phyloP scores from a whole-genome alignment of 1,140 invertebrate genomes.

The Phenacoccus solenopsis region DNA sequence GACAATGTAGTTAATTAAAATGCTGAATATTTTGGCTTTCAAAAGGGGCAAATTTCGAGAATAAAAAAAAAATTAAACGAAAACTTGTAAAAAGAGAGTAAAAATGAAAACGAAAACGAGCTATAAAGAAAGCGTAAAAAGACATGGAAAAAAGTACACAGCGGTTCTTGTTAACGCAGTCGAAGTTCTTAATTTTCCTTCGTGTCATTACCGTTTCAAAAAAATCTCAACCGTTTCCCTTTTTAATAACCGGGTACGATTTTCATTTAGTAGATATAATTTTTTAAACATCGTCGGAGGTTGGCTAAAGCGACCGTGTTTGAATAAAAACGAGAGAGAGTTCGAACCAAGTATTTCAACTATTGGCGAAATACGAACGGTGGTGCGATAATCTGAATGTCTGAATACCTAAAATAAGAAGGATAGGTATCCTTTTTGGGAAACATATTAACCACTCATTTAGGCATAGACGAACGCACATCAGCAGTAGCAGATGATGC shows the following conservation, averaged over 20 bases:
- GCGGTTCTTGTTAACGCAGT: neutral
- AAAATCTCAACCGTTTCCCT: neutral
- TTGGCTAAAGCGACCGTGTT: neutral
- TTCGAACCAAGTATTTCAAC: too few relatives aligned
- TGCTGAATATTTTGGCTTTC: neutral
- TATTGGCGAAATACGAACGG: too few relatives aligned
- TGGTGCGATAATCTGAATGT: neutral
- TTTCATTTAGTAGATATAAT: neutral
- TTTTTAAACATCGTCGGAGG: neutral
- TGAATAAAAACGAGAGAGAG: neutral
- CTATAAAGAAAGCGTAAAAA: neutral
- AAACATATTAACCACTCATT: neutral
- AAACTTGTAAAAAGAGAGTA: neutral
- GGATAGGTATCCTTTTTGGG: neutral
- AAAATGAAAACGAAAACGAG: neutral
- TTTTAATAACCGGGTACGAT: neutral
- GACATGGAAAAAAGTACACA: neutral
- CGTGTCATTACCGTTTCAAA: neutral
- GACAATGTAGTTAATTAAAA: constrained; percentile 3
- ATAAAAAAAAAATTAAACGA: neutral
- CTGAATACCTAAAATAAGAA: neutral
- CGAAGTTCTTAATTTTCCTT: neutral
- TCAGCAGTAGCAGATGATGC: neutral
- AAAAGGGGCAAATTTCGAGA: neutral
- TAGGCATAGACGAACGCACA: neutral